Conservation (phyloP, 1,140 invertebrate species). For the Thaumetopoea pityocampa region DNA sequence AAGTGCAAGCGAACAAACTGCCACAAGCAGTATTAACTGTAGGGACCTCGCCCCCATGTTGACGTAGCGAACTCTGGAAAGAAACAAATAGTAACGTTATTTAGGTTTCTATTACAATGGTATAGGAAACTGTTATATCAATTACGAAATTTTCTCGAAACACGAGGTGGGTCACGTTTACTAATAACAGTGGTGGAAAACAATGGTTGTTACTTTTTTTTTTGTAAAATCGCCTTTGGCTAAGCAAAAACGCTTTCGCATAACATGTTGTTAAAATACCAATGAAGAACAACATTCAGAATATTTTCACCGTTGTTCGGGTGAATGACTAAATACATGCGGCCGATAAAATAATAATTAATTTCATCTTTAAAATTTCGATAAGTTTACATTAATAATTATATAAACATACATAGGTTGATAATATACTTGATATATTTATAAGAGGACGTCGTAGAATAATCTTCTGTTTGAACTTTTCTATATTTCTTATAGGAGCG, state of each 20-base stretch:
- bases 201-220: constrained; percentile 23
- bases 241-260: constrained; percentile 22
- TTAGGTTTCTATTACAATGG: constrained; percentile 1
- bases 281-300: constrained; percentile 14
- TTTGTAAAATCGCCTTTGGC: constrained; percentile 15
- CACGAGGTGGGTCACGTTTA: constrained; percentile 27
- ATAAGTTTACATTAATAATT: too few species aligned
- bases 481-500: too few species aligned
- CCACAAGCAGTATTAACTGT: constrained; percentile 70
- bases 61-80: constrained; percentile 70
- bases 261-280: constrained; percentile 7
- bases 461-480: too few species aligned
- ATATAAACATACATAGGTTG: too few species aligned
- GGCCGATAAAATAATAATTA: neutral
- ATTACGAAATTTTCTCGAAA: constrained; percentile 32
- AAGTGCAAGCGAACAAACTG: constrained; percentile 53
- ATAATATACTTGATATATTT: too few species aligned
- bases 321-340: constrained; percentile 1
- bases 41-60: constrained; percentile 68
- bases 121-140: constrained; percentile 27
- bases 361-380: neutral
- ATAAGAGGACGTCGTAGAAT: too few species aligned
- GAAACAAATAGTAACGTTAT: constrained; percentile 26
- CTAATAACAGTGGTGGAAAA: constrained; percentile 23
- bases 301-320: constrained; percentile 4